Percentiles rank a stretch among this genome's conserved stretches.
phyloP scores from a whole-genome alignment of 2,797 vertebrate species.

The Eidolon dupreanum region DNA sequence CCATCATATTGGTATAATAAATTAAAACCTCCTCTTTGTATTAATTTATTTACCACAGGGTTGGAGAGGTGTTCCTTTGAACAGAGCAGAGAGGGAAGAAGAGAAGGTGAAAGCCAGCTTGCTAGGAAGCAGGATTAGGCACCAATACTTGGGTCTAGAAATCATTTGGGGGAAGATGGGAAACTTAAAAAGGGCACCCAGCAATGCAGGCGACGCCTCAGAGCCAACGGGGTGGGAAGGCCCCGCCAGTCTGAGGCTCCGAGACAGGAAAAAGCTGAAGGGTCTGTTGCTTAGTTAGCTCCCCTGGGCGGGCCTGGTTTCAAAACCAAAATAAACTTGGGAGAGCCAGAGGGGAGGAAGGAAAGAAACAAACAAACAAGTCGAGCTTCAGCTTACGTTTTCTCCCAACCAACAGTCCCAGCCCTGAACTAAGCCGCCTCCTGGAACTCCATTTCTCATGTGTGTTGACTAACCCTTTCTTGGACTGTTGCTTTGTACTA shows the following conservation, averaged over 20 bases:
- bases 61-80: neutral
- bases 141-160: neutral
- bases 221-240: neutral
- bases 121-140: neutral
- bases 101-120: neutral
- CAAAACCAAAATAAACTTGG: conserved; percentile 75
- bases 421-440: neutral
- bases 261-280: conserved; percentile 57
- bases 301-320: conserved; percentile 64
- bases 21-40: neutral
- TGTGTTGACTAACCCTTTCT: neutral
- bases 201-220: neutral
- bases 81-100: neutral
- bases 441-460: neutral
- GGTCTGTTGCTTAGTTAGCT: conserved; percentile 8
- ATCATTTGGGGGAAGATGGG: neutral
- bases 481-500: neutral
- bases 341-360: conserved; percentile 23
- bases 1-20: neutral
- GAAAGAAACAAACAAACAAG: conserved; percentile 66
- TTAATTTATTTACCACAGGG: neutral
- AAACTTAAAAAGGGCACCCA: neutral
- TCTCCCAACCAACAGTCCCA: neutral
- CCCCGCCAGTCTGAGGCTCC: neutral
- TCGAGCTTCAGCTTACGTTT: neutral